These are phyloP conservation scores for Zaprionus davidi DNA, from an alignment of 1,140 invertebrate species.

Conservation along the genomic window DNA sequence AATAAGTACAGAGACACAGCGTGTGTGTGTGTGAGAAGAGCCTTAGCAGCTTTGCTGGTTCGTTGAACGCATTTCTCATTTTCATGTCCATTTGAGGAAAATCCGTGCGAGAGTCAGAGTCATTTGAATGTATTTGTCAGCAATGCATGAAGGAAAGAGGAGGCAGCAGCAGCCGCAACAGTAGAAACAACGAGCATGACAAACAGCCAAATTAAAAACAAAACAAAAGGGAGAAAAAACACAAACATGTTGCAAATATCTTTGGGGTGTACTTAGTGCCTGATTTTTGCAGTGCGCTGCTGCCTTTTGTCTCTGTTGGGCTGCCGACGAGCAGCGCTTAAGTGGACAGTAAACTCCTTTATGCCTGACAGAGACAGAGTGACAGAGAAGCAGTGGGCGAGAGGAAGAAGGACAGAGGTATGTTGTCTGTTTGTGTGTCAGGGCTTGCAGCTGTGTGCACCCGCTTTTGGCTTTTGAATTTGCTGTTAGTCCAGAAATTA, in stretches of 20 bases:
- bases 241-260: slow-evolving; percentile 71
- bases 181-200: slow-evolving; percentile 57
- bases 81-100: slow-evolving; percentile 78
- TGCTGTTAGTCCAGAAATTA: slow-evolving; percentile 71
- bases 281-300: slow-evolving; percentile 72
- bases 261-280: slow-evolving; percentile 76
- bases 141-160: not conserved
- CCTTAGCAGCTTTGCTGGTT: slow-evolving; percentile 70
- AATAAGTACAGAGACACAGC: not conserved
- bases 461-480: slow-evolving; percentile 71
- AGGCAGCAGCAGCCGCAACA: slow-evolving; percentile 8
- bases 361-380: not conserved
- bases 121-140: slow-evolving; percentile 74
- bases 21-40: slow-evolving; percentile 29
- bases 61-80: slow-evolving; percentile 81
- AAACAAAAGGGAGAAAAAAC: slow-evolving; percentile 28
- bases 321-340: slow-evolving; percentile 52
- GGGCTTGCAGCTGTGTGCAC: slow-evolving; percentile 46
- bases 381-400: not conserved
- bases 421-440: slow-evolving; percentile 36
- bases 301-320: slow-evolving; percentile 62
- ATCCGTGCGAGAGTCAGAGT: slow-evolving; percentile 65
- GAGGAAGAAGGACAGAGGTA: not conserved
- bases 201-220: slow-evolving; percentile 73
- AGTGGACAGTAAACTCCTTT: slow-evolving; percentile 62